Conservation (phyloP, 2,888 invertebrate species). For the Bugula neritina region DNA sequence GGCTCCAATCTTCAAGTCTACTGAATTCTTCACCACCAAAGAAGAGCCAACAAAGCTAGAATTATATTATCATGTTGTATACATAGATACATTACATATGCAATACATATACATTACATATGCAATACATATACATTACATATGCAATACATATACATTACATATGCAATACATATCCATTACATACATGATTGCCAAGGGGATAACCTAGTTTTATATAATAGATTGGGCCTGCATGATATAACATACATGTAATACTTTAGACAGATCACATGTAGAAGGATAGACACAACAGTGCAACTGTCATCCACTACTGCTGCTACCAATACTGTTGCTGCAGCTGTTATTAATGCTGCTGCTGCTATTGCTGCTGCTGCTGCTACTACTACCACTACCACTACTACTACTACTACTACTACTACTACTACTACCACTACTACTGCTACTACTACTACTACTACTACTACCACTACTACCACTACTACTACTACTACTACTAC, state of each 20-base stretch:
- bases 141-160: no score
- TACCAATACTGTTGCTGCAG: neutral
- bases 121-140: no score
- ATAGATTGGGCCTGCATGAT: no score
- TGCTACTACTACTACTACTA: neutral
- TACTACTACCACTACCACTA: neutral
- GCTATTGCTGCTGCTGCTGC: neutral
- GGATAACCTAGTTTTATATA: no score
- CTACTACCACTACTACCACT: neutral
- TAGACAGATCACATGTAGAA: no score
- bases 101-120: no score
- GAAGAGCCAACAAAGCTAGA: constrained; percentile 59
- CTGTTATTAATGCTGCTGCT: neutral
- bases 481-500: neutral
- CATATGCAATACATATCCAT: no score
- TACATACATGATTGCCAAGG: no score
- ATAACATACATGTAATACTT: no score
- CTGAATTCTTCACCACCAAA: constrained; percentile 66
- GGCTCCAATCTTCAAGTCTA: constrained; percentile 61
- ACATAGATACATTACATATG: neutral
- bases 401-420: neutral
- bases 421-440: neutral
- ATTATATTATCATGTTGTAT: constrained; percentile 9
- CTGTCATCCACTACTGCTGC: neutral
- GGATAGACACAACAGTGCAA: no score